Conservation (phyloP, 2,797 vertebrate genomes). For the Pogoniulus pusillus region DNA sequence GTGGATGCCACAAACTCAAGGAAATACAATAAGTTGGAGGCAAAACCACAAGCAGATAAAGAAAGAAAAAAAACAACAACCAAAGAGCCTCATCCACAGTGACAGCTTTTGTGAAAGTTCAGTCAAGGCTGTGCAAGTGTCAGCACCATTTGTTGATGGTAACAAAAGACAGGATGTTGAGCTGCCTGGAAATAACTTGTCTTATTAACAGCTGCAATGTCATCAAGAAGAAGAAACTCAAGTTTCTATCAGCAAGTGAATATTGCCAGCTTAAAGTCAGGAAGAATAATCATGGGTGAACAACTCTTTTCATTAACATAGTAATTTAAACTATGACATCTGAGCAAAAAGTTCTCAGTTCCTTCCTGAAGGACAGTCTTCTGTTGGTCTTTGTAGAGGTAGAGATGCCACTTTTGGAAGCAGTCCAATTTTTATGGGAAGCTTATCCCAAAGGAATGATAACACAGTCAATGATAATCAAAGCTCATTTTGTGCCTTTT, state of each 20-base stretch:
- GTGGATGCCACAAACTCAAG: background rate
- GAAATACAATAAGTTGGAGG: background rate
- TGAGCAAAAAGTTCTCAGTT: background rate
- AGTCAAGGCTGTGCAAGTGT: slow-evolving; percentile 17
- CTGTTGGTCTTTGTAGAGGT: background rate
- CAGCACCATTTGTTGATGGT: slow-evolving; percentile 28
- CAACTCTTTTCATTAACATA: background rate
- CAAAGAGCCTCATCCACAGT: background rate
- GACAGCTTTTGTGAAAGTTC: slow-evolving; percentile 21
- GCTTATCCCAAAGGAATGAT: background rate
- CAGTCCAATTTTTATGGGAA: background rate
- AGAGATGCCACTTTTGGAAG: background rate
- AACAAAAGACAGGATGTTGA: slow-evolving; percentile 49
- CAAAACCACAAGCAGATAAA: slow-evolving; percentile 20
- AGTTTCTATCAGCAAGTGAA: background rate
- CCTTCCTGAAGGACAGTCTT: background rate
- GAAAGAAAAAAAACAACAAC: background rate
- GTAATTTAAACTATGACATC: background rate
- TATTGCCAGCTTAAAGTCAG: background rate
- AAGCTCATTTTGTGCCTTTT: background rate
- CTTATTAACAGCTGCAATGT: background rate
- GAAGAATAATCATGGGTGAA: background rate
- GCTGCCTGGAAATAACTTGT: background rate
- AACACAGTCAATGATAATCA: background rate
- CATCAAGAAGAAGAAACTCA: slow-evolving; percentile 30